Percentiles rank a stretch among this genome's conserved stretches.
Evolutionary conservation across 30 jellyfish, hydroid and myxozoan species (phyloP).

Genomic region (Turritopsis rubra): DNA sequence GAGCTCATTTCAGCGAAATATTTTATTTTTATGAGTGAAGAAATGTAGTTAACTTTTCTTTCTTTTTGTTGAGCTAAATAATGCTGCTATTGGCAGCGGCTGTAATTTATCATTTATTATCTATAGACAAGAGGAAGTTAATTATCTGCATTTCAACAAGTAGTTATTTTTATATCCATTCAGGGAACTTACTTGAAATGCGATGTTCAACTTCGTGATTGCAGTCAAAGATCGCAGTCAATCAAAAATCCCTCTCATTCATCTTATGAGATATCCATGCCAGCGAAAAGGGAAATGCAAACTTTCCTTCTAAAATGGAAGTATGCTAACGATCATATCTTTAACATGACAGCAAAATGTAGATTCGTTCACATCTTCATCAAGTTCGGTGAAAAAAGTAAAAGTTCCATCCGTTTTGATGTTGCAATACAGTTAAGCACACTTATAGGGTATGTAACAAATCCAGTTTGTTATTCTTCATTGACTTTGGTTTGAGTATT

Average conservation of each 20-base stretch:
- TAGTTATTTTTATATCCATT: not conserved
- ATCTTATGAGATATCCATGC: not conserved
- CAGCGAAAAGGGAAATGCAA: not conserved
- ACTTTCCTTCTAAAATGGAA: not conserved
- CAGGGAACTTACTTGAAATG: not conserved
- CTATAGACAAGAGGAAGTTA: not conserved
- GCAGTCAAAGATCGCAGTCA: not conserved
- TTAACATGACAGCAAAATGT: not conserved
- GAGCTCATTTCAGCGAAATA: too few relatives aligned
- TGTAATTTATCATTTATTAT: too few relatives aligned
- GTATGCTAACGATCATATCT: not conserved
- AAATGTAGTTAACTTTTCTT: too few relatives aligned
- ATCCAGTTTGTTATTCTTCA: too few relatives aligned
- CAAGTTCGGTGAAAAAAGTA: slow-evolving; percentile 4
- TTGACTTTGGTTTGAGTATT: too few relatives aligned
- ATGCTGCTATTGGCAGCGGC: too few relatives aligned
- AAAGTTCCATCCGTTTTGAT: not conserved
- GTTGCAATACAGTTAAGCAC: not conserved
- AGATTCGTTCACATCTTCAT: not conserved
- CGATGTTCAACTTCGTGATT: not conserved
- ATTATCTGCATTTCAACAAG: not conserved
- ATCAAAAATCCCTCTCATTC: not conserved
- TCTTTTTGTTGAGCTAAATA: too few relatives aligned
- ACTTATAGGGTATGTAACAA: not conserved
- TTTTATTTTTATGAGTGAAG: too few relatives aligned